phyloP scores from a whole-genome alignment of 2,888 invertebrate species.

The Rhagophthalmus giganteus region DNA sequence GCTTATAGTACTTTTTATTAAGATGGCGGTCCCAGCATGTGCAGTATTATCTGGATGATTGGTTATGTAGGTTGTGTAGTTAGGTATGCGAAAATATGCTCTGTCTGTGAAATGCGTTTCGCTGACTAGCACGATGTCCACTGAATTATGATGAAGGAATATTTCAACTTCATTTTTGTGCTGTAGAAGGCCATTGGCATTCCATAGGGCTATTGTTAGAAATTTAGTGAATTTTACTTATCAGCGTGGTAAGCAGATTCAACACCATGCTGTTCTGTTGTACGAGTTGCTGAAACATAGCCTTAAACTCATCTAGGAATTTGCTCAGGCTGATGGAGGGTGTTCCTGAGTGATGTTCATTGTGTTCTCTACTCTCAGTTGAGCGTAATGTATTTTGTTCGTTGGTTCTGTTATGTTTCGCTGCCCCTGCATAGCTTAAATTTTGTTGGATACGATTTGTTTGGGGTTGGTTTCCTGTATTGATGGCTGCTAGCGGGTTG shows the following conservation, averaged over 20 bases:
- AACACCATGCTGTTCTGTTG: neutral
- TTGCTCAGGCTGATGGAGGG: neutral
- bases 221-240: no score
- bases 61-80: constrained; percentile 21
- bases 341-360: neutral
- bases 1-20: constrained; percentile 23
- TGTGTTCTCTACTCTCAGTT: no score
- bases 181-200: neutral
- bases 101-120: no score
- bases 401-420: neutral
- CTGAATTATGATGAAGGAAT: no score
- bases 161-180: no score
- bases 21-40: no score
- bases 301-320: no score
- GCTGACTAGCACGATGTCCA: neutral
- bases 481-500: neutral
- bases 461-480: neutral
- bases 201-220: neutral
- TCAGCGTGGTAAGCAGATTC: no score
- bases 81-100: constrained; percentile 20
- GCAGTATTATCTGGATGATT: no score
- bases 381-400: no score
- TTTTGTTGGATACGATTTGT: neutral
- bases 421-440: neutral
- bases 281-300: neutral